Conservation (phyloP, 2,797 vertebrate genomes). For the Loriculus beryllinus region DNA sequence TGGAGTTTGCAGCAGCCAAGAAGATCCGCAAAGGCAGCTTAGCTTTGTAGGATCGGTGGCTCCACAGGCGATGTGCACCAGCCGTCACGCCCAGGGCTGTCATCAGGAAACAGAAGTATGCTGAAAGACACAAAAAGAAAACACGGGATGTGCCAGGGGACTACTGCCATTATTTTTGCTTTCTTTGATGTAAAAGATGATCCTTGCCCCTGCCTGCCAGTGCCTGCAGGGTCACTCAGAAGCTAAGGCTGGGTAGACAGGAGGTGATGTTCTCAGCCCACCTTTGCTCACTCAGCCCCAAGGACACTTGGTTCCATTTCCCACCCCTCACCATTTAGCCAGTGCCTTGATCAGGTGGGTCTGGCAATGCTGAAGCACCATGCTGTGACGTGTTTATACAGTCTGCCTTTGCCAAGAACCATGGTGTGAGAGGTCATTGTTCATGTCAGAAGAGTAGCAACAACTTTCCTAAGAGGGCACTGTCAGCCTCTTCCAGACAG, state of each 20-base stretch:
- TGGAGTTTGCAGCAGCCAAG: constrained; percentile 82
- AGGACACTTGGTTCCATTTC: rapidly evolving
- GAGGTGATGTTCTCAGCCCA: background rate
- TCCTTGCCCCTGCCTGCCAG: background rate
- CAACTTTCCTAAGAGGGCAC: background rate
- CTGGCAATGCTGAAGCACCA: background rate
- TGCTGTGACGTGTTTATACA: rapidly evolving
- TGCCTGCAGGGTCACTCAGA: background rate
- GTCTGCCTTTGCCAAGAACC: background rate
- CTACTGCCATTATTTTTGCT: background rate
- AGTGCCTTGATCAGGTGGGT: background rate
- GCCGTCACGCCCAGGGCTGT: constrained; percentile 79
- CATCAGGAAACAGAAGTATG: constrained; percentile 78
- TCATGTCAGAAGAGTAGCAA: background rate
- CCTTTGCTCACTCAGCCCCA: background rate
- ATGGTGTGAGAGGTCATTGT: background rate
- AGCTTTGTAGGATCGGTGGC: constrained; percentile 84
- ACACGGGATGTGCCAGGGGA: background rate
- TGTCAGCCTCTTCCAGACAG: background rate
- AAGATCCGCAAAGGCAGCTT: constrained; percentile 82
- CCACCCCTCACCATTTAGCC: background rate
- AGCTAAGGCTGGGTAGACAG: background rate
- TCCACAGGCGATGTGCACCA: constrained; percentile 81
- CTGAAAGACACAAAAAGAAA: constrained; percentile 71
- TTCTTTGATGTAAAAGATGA: background rate